phyloP scores from a whole-genome alignment of 2,888 invertebrate genomes.

The Eremobia ochroleuca region DNA sequence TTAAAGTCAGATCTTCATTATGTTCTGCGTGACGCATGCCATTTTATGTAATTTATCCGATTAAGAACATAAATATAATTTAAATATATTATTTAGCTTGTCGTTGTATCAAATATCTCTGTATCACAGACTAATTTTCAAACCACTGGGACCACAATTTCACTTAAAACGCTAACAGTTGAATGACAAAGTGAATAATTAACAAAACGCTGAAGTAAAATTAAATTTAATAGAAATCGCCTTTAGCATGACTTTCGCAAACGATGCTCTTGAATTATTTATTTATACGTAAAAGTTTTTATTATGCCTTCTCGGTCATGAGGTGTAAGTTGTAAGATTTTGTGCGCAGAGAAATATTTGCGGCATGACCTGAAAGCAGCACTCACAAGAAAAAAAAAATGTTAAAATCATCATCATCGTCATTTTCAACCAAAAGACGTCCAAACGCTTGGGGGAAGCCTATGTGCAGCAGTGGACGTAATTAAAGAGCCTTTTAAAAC shows the following conservation, averaged over 20 bases:
- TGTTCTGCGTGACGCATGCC: background rate
- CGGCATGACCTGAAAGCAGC: background rate
- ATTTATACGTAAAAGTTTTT: slow-evolving; percentile 79
- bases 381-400: background rate
- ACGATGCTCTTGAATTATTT: slow-evolving; percentile 76
- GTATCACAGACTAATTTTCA: slow-evolving; percentile 25
- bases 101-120: background rate
- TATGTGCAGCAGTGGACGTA: background rate
- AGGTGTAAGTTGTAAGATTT: slow-evolving; percentile 34
- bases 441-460: background rate
- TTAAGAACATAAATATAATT: background rate
- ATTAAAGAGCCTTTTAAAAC: background rate
- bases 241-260: slow-evolving; percentile 68
- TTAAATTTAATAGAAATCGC: slow-evolving; percentile 71
- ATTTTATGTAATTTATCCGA: background rate
- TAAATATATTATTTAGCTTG: background rate
- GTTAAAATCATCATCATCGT: no score
- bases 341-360: slow-evolving; percentile 1
- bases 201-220: slow-evolving; percentile 60
- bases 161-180: slow-evolving; percentile 23
- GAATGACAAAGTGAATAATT: slow-evolving; percentile 65
- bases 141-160: slow-evolving; percentile 32
- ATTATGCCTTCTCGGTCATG: slow-evolving; percentile 68
- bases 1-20: background rate
- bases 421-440: background rate